Evolutionary conservation across 2,888 invertebrate species (phyloP).

Genomic region (Hyposoter didymator): DNA sequence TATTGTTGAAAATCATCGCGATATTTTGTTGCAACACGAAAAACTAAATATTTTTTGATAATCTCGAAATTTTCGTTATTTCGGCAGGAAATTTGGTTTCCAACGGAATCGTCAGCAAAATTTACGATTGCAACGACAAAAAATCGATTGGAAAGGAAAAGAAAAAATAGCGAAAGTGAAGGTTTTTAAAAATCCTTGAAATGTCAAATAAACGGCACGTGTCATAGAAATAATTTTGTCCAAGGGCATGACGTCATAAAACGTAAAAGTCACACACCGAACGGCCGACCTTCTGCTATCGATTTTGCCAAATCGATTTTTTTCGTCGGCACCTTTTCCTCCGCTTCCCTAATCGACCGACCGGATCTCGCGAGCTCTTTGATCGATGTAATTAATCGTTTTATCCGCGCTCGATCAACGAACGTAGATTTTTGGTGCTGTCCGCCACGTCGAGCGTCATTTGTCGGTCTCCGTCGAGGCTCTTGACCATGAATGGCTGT

Average conservation of each 20-base stretch:
- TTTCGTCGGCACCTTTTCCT: neutral
- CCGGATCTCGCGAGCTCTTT: neutral
- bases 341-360: neutral
- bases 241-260: slow-evolving; percentile 29
- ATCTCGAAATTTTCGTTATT: too few species aligned
- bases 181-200: slow-evolving; percentile 15
- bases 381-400: neutral
- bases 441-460: slow-evolving; percentile 2
- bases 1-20: too few species aligned
- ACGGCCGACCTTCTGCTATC: neutral
- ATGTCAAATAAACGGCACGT: neutral
- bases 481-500: neutral
- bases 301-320: slow-evolving; percentile 30
- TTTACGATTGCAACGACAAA: too few species aligned
- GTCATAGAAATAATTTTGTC: neutral
- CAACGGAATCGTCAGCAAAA: too few species aligned
- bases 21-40: too few species aligned
- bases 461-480: slow-evolving; percentile 27
- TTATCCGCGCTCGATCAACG: slow-evolving; percentile 30
- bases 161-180: neutral
- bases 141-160: neutral
- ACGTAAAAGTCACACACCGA: neutral
- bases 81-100: too few species aligned
- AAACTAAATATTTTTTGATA: too few species aligned
- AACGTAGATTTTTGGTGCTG: neutral